Evolutionary conservation across 2,888 invertebrate genomes (phyloP).

Genomic region (Tetrapedia diversipes): DNA sequence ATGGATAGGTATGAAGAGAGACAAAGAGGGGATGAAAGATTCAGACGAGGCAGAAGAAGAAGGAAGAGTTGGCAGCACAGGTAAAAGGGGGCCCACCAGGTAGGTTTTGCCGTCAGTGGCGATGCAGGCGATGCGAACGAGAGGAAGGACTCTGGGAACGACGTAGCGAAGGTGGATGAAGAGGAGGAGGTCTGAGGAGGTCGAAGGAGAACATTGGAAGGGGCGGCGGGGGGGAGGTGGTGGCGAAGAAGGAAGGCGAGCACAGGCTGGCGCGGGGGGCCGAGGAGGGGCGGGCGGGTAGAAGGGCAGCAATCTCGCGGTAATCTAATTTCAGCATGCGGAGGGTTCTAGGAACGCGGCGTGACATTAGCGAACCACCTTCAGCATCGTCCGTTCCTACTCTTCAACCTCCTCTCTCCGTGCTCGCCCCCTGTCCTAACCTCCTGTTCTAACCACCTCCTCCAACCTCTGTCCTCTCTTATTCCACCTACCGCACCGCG

Average conservation of each 20-base stretch:
- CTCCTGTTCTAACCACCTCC: conserved; percentile 18
- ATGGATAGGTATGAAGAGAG: neutral
- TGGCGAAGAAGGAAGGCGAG: conserved; percentile 50
- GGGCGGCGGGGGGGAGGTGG: conserved; percentile 20
- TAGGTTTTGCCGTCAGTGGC: conserved; percentile 63
- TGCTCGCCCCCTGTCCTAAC: conserved; percentile 5
- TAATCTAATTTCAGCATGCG: conserved; percentile 82
- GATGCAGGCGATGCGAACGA: conserved; percentile 68
- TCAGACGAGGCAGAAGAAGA: conserved; percentile 10
- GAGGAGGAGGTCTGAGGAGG: conserved; percentile 54
- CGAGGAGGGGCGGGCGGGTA: conserved; percentile 59
- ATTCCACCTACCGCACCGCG: conserved; percentile 54
- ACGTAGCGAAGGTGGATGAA: conserved; percentile 64
- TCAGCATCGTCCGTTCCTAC: conserved; percentile 68
- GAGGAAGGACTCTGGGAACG: conserved; percentile 72
- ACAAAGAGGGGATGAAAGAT: neutral
- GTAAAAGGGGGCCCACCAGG: conserved; percentile 69
- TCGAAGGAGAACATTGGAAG: conserved; percentile 50
- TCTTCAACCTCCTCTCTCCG: conserved; percentile 35
- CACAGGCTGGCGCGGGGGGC: conserved; percentile 41
- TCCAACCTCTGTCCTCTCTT: conserved; percentile 53
- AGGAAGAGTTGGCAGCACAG: conserved; percentile 50
- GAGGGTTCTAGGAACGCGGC: conserved; percentile 80
- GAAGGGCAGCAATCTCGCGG: conserved; percentile 79
- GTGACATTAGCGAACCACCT: conserved; percentile 79